Evolutionary conservation across 2,888 invertebrate genomes (phyloP), one percentile per base, ranked within the genome.

Genomic region (Venustoraphidia nigricollis): DNA sequence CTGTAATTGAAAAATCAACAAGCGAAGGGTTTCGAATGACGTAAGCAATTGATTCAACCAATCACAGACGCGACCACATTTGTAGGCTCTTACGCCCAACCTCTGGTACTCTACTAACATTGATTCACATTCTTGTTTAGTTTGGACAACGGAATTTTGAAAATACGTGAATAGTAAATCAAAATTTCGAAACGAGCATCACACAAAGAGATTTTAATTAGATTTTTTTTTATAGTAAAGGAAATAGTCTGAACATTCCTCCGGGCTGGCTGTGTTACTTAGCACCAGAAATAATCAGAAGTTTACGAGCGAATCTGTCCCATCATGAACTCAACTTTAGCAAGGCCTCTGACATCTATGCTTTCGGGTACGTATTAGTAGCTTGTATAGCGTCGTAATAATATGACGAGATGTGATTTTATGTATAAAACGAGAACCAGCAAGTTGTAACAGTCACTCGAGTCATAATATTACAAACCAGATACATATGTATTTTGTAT

Each of bases 231-330:
- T 56, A 41, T 53, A 66, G 65, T 50, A 65, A 73, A 59, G 82
- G 82, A 41, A 83, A 88, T 69, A 80, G 86, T 57, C 72, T 95
- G 58, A 86, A 88, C 60, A 92, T 97, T 66, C 96, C 98, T 51
- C 85, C 88, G 44, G 95, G 96, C 56, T 99, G 98, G 98, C 74
- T 99, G 66, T 95, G 95, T 72, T 99, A 98, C 72, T 73, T 97
- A 62, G 89, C 97, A 49, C 97, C 98, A 9, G 98, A 99, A 75
- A 77, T 99, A 55, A 86, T 95, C 60, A 80, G 91, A 53, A 81
- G 83, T 57, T 74, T 98, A 54, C 78, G 82, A 55, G 85, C 89
- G 43, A 73, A 75, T 55, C 80, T 81, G 56, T 79, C 79, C 52
- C 73, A 76, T 44, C 84, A 87, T 65, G 88, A 91, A 59, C 75